Evolutionary conservation across 2,888 invertebrate genomes (phyloP).

Genomic region (Flexamia atlantica): DNA sequence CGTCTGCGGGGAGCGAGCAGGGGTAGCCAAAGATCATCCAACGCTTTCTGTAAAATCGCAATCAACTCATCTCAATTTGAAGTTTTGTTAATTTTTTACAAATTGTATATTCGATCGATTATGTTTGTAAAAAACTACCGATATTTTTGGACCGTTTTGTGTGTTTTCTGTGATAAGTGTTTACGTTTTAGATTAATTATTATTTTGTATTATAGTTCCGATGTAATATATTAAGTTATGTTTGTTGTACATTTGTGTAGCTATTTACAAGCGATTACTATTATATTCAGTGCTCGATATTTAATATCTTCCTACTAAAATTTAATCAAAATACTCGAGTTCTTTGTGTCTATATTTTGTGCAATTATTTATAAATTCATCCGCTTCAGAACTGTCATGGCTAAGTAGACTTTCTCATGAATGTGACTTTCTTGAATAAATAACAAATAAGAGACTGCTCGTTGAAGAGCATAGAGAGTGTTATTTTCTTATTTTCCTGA

Average conservation of each 20-base stretch:
- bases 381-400: slow-evolving; percentile 41
- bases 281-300: slow-evolving; percentile 63
- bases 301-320: slow-evolving; percentile 68
- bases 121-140: slow-evolving; percentile 32
- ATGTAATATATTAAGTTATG: slow-evolving; percentile 68
- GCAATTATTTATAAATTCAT: slow-evolving; percentile 68
- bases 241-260: slow-evolving; percentile 69
- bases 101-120: slow-evolving; percentile 50
- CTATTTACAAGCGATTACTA: slow-evolving; percentile 63
- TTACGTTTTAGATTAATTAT: slow-evolving; percentile 65
- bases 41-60: slow-evolving; percentile 48
- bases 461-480: background rate
- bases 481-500: too few relatives aligned
- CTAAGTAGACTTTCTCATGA: slow-evolving; percentile 56
- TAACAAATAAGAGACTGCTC: slow-evolving; percentile 44
- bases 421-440: slow-evolving; percentile 55
- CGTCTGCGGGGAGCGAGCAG: slow-evolving; percentile 40
- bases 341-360: slow-evolving; percentile 67
- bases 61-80: slow-evolving; percentile 58
- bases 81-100: slow-evolving; percentile 38
- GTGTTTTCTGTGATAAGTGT: slow-evolving; percentile 70
- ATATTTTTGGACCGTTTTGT: slow-evolving; percentile 65
- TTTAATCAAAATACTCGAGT: slow-evolving; percentile 67
- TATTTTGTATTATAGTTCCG: slow-evolving; percentile 66
- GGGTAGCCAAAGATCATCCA: slow-evolving; percentile 49